phyloP scores from a whole-genome alignment of 2,113 vertebrate genomes.

The Apteryx mantelli region DNA sequence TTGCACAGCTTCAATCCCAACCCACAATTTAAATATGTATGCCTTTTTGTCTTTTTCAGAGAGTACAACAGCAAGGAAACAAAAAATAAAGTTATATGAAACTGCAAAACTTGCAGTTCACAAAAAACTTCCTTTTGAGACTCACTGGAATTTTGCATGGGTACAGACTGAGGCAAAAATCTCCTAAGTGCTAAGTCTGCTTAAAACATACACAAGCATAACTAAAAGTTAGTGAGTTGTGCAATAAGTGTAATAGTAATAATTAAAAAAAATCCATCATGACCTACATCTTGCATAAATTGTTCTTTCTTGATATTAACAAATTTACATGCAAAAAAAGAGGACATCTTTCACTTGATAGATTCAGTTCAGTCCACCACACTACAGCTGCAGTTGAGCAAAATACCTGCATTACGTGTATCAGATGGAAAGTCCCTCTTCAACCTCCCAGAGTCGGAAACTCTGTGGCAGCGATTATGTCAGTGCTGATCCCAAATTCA shows the following conservation, averaged over 20 bases:
- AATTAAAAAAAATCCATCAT: background rate
- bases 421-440: background rate
- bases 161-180: background rate
- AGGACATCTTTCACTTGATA: background rate
- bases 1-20: background rate
- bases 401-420: background rate
- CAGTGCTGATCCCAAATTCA: background rate
- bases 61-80: background rate
- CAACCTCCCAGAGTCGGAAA: fast-evolving
- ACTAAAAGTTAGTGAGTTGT: background rate
- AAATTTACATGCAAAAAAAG: background rate
- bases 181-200: background rate
- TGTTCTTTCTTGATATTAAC: background rate
- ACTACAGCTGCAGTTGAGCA: fast-evolving
- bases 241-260: no score
- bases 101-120: background rate
- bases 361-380: background rate
- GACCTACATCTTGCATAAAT: background rate
- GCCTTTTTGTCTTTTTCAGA: background rate
- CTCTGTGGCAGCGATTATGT: background rate
- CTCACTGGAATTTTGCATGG: background rate
- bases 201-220: background rate
- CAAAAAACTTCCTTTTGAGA: background rate
- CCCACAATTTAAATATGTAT: background rate
- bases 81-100: background rate